phyloP scores from a whole-genome alignment of 2,797 vertebrate genomes.

The Spinibarbus caldwelli region DNA sequence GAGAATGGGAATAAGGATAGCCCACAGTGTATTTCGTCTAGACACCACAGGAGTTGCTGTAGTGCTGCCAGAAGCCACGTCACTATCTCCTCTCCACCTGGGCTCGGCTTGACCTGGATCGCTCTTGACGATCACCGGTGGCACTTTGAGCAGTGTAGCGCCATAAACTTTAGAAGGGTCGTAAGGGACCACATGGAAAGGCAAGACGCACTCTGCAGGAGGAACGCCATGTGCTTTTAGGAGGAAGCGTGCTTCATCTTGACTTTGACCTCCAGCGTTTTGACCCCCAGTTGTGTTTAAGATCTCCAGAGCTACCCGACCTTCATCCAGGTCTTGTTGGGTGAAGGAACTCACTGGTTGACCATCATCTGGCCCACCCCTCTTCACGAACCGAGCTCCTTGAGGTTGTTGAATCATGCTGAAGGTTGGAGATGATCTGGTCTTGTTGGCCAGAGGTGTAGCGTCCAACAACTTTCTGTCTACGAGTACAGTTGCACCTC shows the following conservation, averaged over 20 bases:
- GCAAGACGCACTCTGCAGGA: slow-evolving; percentile 84
- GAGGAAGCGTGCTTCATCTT: slow-evolving; percentile 86
- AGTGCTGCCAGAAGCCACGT: slow-evolving; percentile 59
- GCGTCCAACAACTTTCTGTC: slow-evolving; percentile 86
- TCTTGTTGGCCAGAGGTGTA: slow-evolving; percentile 84
- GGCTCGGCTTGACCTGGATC: slow-evolving; percentile 60
- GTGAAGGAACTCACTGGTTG: slow-evolving; percentile 80
- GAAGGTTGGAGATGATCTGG: slow-evolving; percentile 83
- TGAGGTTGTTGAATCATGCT: slow-evolving; percentile 82
- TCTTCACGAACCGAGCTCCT: slow-evolving; percentile 78
- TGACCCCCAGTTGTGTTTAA: slow-evolving; percentile 67
- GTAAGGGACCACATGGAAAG: slow-evolving; percentile 84
- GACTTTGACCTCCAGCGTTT: too few species aligned
- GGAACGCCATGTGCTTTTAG: slow-evolving; percentile 86
- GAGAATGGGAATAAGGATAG: slow-evolving; percentile 91
- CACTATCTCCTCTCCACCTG: slow-evolving; percentile 49
- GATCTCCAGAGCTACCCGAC: slow-evolving; percentile 85
- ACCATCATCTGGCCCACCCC: slow-evolving; percentile 60
- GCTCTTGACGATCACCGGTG: slow-evolving; percentile 62
- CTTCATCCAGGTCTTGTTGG: slow-evolving; percentile 88
- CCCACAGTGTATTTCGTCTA: slow-evolving; percentile 87
- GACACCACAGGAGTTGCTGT: slow-evolving; percentile 69
- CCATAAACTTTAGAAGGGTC: slow-evolving; percentile 79
- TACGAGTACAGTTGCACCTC: slow-evolving; percentile 82
- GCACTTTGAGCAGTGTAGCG: slow-evolving; percentile 75